phyloP scores from a whole-genome alignment of 2,113 vertebrate genomes.

The Phoenicopterus ruber region DNA sequence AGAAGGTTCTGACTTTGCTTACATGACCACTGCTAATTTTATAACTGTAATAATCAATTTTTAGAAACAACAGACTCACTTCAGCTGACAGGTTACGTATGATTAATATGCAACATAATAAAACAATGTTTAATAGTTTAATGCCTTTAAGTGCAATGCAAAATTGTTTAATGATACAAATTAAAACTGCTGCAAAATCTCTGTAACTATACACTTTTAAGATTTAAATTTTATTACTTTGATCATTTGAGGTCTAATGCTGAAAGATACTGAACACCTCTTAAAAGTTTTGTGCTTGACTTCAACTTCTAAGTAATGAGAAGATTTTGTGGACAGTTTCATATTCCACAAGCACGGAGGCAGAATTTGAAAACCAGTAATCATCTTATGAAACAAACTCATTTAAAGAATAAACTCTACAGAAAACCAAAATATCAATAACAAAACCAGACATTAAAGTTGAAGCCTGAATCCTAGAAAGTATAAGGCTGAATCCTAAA shows the following conservation, averaged over 20 bases:
- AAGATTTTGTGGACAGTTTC: neutral
- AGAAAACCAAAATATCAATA: neutral
- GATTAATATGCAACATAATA: neutral
- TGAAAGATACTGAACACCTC: neutral
- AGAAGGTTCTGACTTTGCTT: neutral
- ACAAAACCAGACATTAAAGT: neutral
- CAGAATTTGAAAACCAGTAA: neutral
- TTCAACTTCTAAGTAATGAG: neutral
- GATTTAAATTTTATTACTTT: neutral
- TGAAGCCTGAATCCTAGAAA: neutral
- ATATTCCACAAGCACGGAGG: neutral
- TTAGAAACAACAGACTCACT: neutral
- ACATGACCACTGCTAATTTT: neutral
- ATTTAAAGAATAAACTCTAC: neutral
- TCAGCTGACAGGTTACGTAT: neutral
- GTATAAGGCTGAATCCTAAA: neutral
- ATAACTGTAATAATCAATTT: neutral
- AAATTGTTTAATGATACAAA: neutral
- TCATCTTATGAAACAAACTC: neutral
- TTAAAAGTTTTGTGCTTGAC: neutral
- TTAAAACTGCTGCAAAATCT: neutral
- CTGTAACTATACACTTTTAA: neutral
- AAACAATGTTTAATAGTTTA: constrained; percentile 7
- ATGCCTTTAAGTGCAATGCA: neutral
- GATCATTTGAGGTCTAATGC: neutral